Base-by-base conservation (phyloP, 2,888 invertebrate species). In the Cerastis leucographa region DNA sequence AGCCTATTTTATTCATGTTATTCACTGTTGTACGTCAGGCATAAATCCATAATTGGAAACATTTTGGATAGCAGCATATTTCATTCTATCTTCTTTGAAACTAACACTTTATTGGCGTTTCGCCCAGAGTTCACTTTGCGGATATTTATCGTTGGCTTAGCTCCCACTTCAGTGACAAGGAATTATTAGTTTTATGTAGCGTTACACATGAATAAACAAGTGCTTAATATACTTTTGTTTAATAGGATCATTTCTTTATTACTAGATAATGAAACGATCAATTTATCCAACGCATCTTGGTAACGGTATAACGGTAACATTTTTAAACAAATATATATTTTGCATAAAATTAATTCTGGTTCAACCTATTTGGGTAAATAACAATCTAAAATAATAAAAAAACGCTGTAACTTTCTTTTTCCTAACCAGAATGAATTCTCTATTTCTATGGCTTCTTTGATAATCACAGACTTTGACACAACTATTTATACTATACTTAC, bases 91-190 rank as follows among this genome's bases (percentile, higher is more conserved):
- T 44, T 46, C 22, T 51, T 62, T 29, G n/a, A 64, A 76, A 65
- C 71, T 44, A 49, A 56, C 51, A 40, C 46, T 40, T 51, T 67
- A 67, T 74, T 76, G 49, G 68, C 49, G n/a, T 67, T 46, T 40
- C 6, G 68, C 67, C 74, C 74, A 68, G 54, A 29, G 54, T 68
- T 12, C 46, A 68, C 25, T 68, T 74, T 46, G n/a, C 11, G 44
- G 25, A 54, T 65, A 66, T 77, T 64, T 77, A 42, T 64, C 14
- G 64, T 64, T 64, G 64, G n/a, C 42, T 64, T 64, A 14, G 64
- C n/a, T 64, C 14, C 64, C 42, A 42, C 42, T 64, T 64, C 42
- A 14, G n/a, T 42, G 64, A 64, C 42, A 62, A 14, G 14, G 40
- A 73, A 22, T 66, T 59, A 71, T 51, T 49, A 3, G 42, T 72